Evolutionary conservation across 1,140 invertebrate species (phyloP).

Genomic region (Polyergus mexicanus): DNA sequence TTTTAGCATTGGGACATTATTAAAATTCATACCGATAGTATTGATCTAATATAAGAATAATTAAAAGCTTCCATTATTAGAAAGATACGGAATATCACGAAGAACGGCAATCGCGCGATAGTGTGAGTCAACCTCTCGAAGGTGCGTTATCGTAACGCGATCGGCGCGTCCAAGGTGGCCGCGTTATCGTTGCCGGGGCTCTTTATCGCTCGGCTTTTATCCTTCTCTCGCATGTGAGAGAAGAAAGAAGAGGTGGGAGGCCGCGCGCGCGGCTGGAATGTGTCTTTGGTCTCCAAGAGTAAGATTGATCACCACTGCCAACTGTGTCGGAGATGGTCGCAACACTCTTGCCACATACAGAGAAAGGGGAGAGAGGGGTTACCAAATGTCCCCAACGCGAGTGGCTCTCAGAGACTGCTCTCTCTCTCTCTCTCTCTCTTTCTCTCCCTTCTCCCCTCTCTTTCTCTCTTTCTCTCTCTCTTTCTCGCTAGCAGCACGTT

Average conservation of each 20-base stretch:
- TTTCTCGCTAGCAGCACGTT: no score
- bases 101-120: conserved; percentile 36
- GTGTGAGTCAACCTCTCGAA: conserved; percentile 42
- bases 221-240: conserved; percentile 20
- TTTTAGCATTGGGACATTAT: not conserved
- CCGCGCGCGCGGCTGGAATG: conserved; percentile 57
- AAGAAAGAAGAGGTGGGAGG: not conserved
- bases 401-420: conserved; percentile 71
- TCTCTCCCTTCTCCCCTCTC: not conserved
- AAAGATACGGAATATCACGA: not conserved
- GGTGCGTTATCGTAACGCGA: conserved; percentile 50
- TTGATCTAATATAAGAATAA: not conserved
- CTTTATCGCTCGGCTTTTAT: conserved; percentile 60
- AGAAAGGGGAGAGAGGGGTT: conserved; percentile 39
- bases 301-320: conserved; percentile 79
- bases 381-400: conserved; percentile 69
- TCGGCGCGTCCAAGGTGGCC: conserved; percentile 43
- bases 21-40: not conserved
- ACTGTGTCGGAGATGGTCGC: conserved; percentile 77
- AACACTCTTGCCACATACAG: conserved; percentile 75
- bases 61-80: not conserved
- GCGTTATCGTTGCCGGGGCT: conserved; percentile 32
- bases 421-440: conserved; percentile 7
- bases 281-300: conserved; percentile 51
- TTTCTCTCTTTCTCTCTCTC: not conserved